Conservation (phyloP, 2,797 vertebrate species). For the Paratrypauchen microcephalus region DNA sequence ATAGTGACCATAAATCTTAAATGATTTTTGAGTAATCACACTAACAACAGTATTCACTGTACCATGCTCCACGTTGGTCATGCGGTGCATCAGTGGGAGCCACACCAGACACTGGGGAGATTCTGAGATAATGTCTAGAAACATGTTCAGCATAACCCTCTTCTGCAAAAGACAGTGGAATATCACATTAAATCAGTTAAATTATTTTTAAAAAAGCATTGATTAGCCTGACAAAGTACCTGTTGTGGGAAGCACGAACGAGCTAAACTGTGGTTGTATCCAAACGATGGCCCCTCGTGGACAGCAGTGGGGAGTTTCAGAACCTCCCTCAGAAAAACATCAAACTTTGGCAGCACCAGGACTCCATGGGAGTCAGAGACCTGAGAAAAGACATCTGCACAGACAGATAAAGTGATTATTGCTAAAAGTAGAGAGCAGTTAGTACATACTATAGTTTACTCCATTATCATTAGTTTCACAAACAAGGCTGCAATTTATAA, state of each 20-base stretch:
- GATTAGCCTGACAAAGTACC: conserved; percentile 61
- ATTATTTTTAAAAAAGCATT: not conserved
- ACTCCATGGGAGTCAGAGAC: conserved; percentile 88
- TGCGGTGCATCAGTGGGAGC: conserved; percentile 92
- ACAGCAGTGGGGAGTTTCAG: conserved; percentile 89
- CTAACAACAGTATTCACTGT: not conserved
- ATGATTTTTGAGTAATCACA: not conserved
- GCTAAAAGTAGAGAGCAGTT: no score
- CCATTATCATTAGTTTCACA: not conserved
- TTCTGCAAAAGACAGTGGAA: conserved; percentile 76
- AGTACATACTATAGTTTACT: not conserved
- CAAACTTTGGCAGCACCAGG: conserved; percentile 87
- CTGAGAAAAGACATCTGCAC: conserved; percentile 92
- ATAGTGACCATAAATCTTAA: not conserved
- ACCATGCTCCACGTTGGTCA: conserved; percentile 94
- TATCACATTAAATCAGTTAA: not conserved
- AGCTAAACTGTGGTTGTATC: conserved; percentile 84
- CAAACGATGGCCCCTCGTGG: conserved; percentile 93
- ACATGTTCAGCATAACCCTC: conserved; percentile 91
- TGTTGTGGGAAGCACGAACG: conserved; percentile 92
- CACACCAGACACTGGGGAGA: conserved; percentile 95
- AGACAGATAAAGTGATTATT: conserved; percentile 17
- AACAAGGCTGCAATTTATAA: conserved; percentile 22
- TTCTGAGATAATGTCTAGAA: conserved; percentile 87
- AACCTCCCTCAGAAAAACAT: conserved; percentile 85